phyloP scores from a whole-genome alignment of 2,888 invertebrate species.

The Clanis bilineata region DNA sequence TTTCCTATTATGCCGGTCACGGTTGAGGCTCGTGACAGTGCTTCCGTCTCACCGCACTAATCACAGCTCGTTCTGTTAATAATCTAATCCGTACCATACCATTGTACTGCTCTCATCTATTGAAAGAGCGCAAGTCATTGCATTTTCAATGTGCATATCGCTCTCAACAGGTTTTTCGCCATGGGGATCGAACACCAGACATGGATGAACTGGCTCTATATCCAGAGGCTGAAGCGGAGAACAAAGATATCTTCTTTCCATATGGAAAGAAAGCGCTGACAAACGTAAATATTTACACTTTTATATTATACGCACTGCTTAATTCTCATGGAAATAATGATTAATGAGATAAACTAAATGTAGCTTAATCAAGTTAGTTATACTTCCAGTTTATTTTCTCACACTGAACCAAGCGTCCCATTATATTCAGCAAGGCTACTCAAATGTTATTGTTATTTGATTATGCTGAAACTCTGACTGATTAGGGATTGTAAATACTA shows the following conservation, averaged over 20 bases:
- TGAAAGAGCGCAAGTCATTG: not conserved
- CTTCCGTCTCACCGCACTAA: conserved; percentile 24
- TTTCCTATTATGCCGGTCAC: conserved; percentile 39
- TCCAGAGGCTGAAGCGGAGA: conserved; percentile 69
- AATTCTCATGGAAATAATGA: too few species aligned
- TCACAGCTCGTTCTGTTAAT: conserved; percentile 35
- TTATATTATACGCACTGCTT: not conserved
- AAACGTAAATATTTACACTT: conserved; percentile 69
- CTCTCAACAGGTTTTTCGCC: conserved; percentile 83
- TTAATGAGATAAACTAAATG: too few species aligned
- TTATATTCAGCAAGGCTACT: not conserved
- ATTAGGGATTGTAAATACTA: not conserved
- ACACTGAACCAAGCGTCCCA: not conserved
- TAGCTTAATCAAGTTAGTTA: conserved; percentile 1
- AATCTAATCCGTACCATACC: not conserved
- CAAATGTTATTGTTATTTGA: not conserved
- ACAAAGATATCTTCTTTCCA: conserved; percentile 75
- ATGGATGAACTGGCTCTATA: conserved; percentile 74
- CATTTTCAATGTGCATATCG: conserved; percentile 6
- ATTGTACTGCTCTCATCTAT: not conserved
- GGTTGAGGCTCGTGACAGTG: conserved; percentile 31
- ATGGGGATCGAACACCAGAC: conserved; percentile 87
- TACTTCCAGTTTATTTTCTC: not conserved
- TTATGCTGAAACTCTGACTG: not conserved
- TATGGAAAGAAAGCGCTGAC: conserved; percentile 85